These are phyloP conservation scores for Hydrocynus forskahlii DNA, from an alignment of 2,797 vertebrate genomes.

Conservation along the genomic window DNA sequence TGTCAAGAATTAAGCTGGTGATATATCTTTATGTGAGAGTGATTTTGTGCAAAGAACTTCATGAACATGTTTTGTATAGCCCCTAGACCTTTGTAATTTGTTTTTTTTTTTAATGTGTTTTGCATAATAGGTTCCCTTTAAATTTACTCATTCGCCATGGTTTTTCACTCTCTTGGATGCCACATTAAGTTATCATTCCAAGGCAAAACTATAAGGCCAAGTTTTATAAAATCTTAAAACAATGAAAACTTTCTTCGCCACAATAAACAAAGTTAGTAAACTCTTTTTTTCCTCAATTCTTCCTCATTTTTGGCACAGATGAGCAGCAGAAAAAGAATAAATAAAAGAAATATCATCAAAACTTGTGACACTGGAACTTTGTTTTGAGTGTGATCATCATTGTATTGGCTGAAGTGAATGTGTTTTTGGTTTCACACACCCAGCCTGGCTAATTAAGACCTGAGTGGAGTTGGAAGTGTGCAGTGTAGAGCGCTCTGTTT, in stretches of 20 bases:
- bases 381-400: background rate
- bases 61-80: too few species aligned
- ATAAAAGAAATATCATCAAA: background rate
- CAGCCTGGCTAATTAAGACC: conserved; percentile 4
- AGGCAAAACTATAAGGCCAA: background rate
- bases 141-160: background rate
- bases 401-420: background rate
- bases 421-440: conserved; percentile 19
- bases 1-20: too few species aligned
- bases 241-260: background rate
- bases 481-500: background rate
- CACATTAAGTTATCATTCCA: background rate
- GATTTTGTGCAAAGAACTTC: too few species aligned
- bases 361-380: background rate
- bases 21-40: too few species aligned
- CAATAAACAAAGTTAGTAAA: background rate
- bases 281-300: background rate
- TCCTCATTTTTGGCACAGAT: background rate
- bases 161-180: background rate
- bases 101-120: too few species aligned
- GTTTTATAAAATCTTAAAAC: background rate
- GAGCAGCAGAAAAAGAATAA: background rate
- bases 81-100: too few species aligned
- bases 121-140: too few species aligned
- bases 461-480: background rate